These are phyloP conservation scores for Dugesia japonica DNA, from an alignment of 2,888 invertebrate species.

Conservation along the genomic window DNA sequence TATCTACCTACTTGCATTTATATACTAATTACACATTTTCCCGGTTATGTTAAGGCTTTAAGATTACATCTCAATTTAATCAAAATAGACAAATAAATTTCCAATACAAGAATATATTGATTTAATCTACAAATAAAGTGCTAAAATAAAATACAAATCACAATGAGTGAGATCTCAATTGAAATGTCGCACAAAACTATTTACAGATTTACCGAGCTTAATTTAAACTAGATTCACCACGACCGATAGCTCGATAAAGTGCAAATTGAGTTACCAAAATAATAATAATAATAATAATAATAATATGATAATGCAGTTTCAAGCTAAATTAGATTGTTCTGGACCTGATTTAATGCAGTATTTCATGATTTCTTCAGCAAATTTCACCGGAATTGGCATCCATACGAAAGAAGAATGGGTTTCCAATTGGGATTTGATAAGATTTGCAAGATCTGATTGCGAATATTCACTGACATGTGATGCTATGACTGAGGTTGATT, in stretches of 20 bases:
- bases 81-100: no score
- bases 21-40: no score
- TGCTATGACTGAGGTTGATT: not conserved
- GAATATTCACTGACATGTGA: not conserved
- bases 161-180: not conserved
- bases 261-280: no score
- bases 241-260: no score
- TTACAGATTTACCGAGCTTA: not conserved
- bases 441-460: not conserved
- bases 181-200: not conserved
- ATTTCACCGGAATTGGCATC: constrained; percentile 33
- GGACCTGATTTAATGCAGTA: not conserved
- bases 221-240: not conserved
- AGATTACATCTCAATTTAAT: no score
- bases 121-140: not conserved
- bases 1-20: no score
- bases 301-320: not conserved
- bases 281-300: no score
- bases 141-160: constrained; percentile 20
- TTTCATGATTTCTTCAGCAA: constrained; percentile 10
- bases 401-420: constrained; percentile 25
- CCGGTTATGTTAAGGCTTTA: no score
- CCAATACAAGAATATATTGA: not conserved
- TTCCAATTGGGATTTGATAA: constrained; percentile 4
- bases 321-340: not conserved